phyloP scores from a whole-genome alignment of 2,888 invertebrate species.

The Apotomis betuletana region DNA sequence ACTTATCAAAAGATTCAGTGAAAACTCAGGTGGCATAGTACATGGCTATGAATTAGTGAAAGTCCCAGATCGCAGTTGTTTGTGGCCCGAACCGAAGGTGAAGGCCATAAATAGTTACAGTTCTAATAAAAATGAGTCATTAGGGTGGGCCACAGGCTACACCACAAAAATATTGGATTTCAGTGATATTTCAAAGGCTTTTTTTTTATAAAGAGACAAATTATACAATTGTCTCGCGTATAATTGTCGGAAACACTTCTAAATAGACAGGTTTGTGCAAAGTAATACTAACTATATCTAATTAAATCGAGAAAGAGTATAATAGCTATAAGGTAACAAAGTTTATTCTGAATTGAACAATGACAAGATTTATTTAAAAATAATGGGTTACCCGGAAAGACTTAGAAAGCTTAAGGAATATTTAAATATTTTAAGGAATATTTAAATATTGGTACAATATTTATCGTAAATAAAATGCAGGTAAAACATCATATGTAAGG shows the following conservation, averaged over 20 bases:
- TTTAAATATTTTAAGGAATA: no score
- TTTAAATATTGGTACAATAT: no score
- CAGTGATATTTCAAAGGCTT: neutral
- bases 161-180: neutral
- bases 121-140: neutral
- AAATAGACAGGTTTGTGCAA: slow-evolving; percentile 26
- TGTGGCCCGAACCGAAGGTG: neutral
- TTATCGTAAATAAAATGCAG: no score
- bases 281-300: slow-evolving; percentile 22
- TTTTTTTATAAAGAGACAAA: neutral
- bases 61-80: no score
- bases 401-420: no score
- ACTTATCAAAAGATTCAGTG: no score
- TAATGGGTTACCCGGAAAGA: neutral
- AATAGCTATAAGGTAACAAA: neutral
- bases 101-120: neutral
- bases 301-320: slow-evolving; percentile 7
- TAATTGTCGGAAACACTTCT: neutral
- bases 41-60: no score
- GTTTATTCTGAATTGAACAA: neutral
- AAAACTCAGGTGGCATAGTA: no score
- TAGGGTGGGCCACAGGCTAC: neutral
- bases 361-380: neutral
- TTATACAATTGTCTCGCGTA: neutral
- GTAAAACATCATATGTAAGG: no score